Conservation (phyloP, 2,888 invertebrate species). For the Melanophora roralis region DNA sequence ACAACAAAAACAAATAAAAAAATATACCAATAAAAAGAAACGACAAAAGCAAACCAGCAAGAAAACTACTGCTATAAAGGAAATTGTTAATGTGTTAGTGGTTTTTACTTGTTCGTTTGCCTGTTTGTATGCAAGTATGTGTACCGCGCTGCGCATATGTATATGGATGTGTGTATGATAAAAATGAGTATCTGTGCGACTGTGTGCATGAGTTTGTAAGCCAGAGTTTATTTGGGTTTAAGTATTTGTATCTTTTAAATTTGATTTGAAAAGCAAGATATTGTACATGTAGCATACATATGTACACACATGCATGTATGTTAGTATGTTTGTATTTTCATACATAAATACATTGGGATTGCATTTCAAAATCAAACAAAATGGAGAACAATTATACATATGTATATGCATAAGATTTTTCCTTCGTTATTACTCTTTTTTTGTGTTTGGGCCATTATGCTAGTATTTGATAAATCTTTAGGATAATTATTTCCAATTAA, state of each 20-base stretch:
- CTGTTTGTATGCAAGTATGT: conserved; percentile 8
- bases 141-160: conserved; percentile 4
- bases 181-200: no score
- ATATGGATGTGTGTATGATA: neutral
- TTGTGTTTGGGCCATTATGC: conserved; percentile 1
- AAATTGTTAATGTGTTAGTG: conserved; percentile 41
- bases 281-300: conserved; percentile 3
- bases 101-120: conserved; percentile 25
- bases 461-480: neutral
- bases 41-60: conserved; percentile 43
- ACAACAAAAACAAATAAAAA: conserved; percentile 35
- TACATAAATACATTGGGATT: conserved; percentile 48
- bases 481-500: no score
- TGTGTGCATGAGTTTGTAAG: neutral
- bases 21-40: conserved; percentile 10
- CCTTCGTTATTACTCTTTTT: conserved; percentile 12
- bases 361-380: conserved; percentile 61
- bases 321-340: neutral
- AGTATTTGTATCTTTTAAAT: conserved; percentile 58
- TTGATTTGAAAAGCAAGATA: conserved; percentile 61
- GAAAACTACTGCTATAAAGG: conserved; percentile 45
- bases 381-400: conserved; percentile 61
- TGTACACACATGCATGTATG: no score
- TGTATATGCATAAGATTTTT: no score
- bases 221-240: conserved; percentile 33